phyloP scores from a whole-genome alignment of 2,113 vertebrate genomes.

The Elephantulus edwardii region DNA sequence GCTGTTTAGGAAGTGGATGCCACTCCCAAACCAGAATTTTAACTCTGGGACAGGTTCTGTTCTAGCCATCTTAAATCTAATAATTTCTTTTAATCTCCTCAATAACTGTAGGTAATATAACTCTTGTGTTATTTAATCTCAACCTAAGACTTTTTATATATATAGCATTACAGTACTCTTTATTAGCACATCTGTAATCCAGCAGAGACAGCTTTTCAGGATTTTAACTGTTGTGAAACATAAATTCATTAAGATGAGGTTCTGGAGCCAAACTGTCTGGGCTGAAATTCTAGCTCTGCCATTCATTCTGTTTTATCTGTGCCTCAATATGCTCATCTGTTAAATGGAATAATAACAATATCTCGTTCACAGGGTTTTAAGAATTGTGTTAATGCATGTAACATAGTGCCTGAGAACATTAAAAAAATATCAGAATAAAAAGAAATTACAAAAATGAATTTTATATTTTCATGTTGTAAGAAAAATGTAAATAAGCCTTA shows the following conservation, averaged over 20 bases:
- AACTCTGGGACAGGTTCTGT: conserved; percentile 1
- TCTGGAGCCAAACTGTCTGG: neutral
- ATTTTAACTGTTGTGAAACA: neutral
- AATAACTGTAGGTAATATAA: conserved; percentile 21
- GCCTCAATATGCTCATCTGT: neutral
- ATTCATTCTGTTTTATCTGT: neutral
- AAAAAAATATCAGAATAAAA: conserved; percentile 16
- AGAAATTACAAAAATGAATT: too few relatives aligned
- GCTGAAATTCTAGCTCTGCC: conserved; percentile 9
- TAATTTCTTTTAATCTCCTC: neutral
- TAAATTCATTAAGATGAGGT: neutral
- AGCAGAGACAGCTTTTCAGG: neutral
- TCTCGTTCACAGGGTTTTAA: neutral
- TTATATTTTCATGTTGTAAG: conserved; percentile 7
- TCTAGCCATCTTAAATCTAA: neutral
- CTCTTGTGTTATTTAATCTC: conserved; percentile 16
- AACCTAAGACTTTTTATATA: conserved; percentile 17
- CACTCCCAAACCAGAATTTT: neutral
- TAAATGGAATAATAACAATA: neutral
- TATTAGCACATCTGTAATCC: neutral
- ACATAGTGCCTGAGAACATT: neutral
- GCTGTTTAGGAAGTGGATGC: too few relatives aligned
- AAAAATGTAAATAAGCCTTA: neutral
- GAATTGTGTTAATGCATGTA: neutral
- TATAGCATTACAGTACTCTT: neutral